These are phyloP conservation scores for Archips crataeganus DNA, from an alignment of 2,888 invertebrate genomes.

Conservation along the genomic window DNA sequence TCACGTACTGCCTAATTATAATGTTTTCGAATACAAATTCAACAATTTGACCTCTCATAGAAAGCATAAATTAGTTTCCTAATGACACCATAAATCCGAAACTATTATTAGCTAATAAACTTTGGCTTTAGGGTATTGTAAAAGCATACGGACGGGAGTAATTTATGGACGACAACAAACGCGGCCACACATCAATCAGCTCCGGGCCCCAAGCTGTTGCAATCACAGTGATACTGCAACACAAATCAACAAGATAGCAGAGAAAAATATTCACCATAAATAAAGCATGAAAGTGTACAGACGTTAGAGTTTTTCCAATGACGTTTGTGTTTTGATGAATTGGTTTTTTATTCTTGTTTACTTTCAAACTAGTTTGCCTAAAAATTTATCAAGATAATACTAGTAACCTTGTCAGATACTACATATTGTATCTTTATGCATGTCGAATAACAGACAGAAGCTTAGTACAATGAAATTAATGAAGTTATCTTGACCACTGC, in stretches of 20 bases:
- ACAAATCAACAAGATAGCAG: conserved; percentile 12
- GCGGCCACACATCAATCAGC: conserved; percentile 38
- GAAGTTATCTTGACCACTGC: not conserved
- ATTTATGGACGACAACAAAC: conserved; percentile 33
- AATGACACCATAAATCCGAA: conserved; percentile 27
- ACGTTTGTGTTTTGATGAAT: not conserved
- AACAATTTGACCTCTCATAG: conserved; percentile 4
- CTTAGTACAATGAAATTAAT: not conserved
- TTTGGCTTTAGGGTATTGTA: conserved; percentile 27
- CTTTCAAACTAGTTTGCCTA: conserved; percentile 4
- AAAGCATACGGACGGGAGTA: conserved; percentile 27
- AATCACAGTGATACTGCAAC: conserved; percentile 17
- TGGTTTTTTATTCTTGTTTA: not conserved
- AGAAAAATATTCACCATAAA: conserved; percentile 6
- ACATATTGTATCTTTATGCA: not conserved
- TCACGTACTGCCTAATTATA: not conserved
- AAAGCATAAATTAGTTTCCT: conserved; percentile 15
- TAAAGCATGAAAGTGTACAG: not conserved
- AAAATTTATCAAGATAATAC: conserved; percentile 4
- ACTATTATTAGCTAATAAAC: conserved; percentile 34
- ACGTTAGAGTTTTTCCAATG: not conserved
- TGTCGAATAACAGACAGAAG: not conserved
- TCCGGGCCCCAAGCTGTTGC: conserved; percentile 21
- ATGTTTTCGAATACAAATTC: not conserved
- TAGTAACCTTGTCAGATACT: not conserved